A percentile compares a stretch with the other conserved stretches of the same genome.
phyloP scores from a whole-genome alignment of 2,797 vertebrate genomes.

The Amniataba percoides region DNA sequence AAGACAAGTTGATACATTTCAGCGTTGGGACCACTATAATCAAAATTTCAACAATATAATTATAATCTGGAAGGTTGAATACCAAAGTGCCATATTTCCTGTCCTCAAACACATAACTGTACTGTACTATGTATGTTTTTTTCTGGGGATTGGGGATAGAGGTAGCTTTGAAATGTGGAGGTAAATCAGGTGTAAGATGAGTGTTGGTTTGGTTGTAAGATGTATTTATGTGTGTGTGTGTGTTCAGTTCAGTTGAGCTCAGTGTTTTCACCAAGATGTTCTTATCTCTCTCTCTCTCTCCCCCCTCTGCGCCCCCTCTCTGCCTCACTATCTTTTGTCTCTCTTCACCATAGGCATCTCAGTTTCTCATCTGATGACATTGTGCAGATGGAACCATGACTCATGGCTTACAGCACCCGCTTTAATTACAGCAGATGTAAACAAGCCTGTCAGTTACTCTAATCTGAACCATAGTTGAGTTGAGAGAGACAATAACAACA shows the following conservation, averaged over 20 bases:
- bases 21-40: neutral
- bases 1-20: neutral
- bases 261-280: slow-evolving; percentile 9
- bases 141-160: neutral
- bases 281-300: too few species aligned
- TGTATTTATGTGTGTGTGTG: neutral
- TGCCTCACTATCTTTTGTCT: slow-evolving; percentile 18
- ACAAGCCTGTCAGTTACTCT: slow-evolving; percentile 78
- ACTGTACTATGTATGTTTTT: neutral
- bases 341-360: slow-evolving; percentile 47
- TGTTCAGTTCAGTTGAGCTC: slow-evolving; percentile 3
- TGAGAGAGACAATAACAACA: slow-evolving; percentile 76
- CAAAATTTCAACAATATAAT: neutral
- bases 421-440: slow-evolving; percentile 79
- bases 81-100: neutral
- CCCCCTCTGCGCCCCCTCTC: slow-evolving; percentile 10
- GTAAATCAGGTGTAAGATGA: neutral
- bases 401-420: slow-evolving; percentile 71
- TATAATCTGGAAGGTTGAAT: neutral
- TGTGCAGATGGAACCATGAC: slow-evolving; percentile 77
- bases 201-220: neutral
- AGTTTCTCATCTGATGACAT: slow-evolving; percentile 60
- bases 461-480: slow-evolving; percentile 74
- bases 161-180: neutral
- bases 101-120: neutral